These are phyloP conservation scores for Drosophila nr. medialis DNA, from an alignment of 2,888 invertebrate species.

Conservation along the genomic window DNA sequence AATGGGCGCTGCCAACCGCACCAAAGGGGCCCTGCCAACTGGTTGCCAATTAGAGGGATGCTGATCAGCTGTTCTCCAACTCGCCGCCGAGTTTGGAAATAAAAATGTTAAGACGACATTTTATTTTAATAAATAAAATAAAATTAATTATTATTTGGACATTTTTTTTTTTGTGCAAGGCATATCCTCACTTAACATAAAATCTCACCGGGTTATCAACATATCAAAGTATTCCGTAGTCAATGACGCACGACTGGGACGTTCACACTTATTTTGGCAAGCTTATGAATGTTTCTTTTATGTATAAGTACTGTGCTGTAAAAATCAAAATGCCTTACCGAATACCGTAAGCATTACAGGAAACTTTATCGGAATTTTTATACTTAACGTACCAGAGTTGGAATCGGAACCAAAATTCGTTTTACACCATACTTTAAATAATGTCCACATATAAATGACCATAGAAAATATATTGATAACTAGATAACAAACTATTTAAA, in stretches of 20 bases:
- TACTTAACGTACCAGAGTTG: accelerated
- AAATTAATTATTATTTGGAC: not conserved
- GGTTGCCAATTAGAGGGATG: not conserved
- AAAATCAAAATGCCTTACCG: no score
- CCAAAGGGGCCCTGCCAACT: not conserved
- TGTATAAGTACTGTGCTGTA: no score
- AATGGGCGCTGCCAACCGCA: not conserved
- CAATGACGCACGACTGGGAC: not conserved
- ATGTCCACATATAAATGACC: no score
- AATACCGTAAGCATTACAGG: not conserved
- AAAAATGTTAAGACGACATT: not conserved
- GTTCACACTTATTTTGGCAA: accelerated
- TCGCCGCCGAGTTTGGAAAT: not conserved
- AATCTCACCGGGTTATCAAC: not conserved
- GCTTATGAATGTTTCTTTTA: not conserved
- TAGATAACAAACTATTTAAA: not conserved
- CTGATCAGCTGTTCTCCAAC: not conserved
- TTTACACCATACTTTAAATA: not conserved
- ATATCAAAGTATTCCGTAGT: not conserved
- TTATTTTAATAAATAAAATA: not conserved
- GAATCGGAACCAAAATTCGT: no score
- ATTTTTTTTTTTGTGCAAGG: no score
- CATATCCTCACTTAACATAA: not conserved
- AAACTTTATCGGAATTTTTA: not conserved
- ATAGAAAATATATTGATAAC: not conserved